phyloP scores from a whole-genome alignment of 2,113 vertebrate species.

The Pristiophorus japonicus region DNA sequence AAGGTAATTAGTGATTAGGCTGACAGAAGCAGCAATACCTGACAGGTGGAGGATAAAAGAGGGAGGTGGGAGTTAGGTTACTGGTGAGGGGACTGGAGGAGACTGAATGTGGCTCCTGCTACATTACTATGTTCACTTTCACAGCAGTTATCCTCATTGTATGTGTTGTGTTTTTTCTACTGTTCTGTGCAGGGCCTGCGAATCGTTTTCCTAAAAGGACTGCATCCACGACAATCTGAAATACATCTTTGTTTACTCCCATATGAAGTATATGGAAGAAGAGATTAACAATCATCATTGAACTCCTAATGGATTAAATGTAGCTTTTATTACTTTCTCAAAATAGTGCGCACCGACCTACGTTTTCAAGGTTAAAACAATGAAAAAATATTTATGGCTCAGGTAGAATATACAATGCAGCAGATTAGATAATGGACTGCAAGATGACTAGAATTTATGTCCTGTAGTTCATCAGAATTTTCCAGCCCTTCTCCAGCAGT shows the following conservation, averaged over 20 bases:
- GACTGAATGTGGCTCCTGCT: not conserved
- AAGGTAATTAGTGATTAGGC: no score
- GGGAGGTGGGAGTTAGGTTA: no score
- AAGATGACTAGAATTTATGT: not conserved
- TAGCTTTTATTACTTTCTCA: no score
- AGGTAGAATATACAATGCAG: not conserved
- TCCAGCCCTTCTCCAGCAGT: not conserved
- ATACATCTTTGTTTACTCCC: not conserved
- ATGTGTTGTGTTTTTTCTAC: no score
- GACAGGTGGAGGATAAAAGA: no score
- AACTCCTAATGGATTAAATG: no score
- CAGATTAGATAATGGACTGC: not conserved
- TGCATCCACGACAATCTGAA: not conserved
- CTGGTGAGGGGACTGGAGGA: not conserved
- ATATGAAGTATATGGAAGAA: not conserved
- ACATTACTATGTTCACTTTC: not conserved
- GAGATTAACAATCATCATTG: not conserved
- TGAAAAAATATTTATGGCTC: not conserved
- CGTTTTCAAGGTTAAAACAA: not conserved
- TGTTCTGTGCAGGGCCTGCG: no score
- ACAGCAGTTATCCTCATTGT: not conserved
- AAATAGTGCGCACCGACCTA: no score
- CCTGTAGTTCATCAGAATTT: not conserved
- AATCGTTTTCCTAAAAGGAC: no score
- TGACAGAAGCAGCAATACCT: not conserved